A percentile compares a stretch with the other conserved stretches of the same genome.
These are phyloP conservation scores for Mormyrus lacerda DNA, from an alignment of 2,113 vertebrate genomes.

Conservation along the genomic window DNA sequence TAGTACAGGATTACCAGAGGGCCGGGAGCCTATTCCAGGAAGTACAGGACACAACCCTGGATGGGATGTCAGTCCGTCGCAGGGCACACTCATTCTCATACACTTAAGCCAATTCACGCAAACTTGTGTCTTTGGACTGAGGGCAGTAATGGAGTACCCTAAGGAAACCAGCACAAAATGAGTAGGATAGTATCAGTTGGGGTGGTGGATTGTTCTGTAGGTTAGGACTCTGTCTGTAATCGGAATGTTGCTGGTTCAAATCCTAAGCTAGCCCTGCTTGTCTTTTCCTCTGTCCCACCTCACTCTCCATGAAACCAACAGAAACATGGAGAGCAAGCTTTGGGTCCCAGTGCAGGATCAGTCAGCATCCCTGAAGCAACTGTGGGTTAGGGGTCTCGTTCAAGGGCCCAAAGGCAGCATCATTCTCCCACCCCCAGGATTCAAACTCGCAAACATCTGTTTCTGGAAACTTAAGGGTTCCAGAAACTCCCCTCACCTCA, in stretches of 20 bases:
- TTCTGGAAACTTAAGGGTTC: background rate
- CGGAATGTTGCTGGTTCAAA: background rate
- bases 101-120: background rate
- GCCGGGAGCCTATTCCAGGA: background rate
- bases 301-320: background rate
- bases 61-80: background rate
- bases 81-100: background rate
- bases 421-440: background rate
- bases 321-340: background rate
- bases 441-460: background rate
- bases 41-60: background rate
- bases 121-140: background rate
- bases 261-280: background rate
- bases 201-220: background rate
- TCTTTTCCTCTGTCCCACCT: background rate
- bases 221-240: background rate
- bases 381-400: background rate
- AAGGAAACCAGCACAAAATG: background rate
- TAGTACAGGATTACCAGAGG: background rate
- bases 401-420: background rate
- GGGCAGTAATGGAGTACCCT: background rate
- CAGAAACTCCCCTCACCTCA: constrained; percentile 42
- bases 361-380: background rate
- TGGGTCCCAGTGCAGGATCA: background rate
- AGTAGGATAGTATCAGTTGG: background rate